Conservation (phyloP, 2,113 vertebrate species). For the Toxotes chatareus region DNA sequence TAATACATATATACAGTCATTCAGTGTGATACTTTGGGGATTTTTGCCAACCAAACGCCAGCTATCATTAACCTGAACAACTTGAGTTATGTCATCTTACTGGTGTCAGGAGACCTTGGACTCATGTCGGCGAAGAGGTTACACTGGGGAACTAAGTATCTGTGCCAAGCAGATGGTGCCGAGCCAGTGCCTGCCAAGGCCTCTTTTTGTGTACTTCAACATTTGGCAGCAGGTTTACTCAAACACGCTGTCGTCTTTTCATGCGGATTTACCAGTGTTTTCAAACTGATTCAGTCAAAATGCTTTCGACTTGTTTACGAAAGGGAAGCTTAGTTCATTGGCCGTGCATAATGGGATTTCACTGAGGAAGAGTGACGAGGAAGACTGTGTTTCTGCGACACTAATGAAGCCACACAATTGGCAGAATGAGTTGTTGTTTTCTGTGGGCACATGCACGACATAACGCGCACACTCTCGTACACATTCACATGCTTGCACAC, state of each 20-base stretch:
- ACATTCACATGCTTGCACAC: constrained; percentile 19
- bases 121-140: neutral
- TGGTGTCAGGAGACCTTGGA: constrained; percentile 21
- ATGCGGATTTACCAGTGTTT: constrained; percentile 38
- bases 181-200: neutral
- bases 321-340: constrained; percentile 42
- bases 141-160: neutral
- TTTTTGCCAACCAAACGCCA: neutral
- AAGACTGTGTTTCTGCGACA: constrained; percentile 42
- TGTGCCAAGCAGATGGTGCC: constrained; percentile 49
- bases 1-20: neutral
- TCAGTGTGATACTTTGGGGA: neutral
- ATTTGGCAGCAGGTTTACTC: constrained; percentile 49
- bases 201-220: constrained; percentile 17
- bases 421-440: constrained; percentile 57
- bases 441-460: constrained; percentile 6
- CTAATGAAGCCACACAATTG: constrained; percentile 28
- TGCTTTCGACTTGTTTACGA: constrained; percentile 55
- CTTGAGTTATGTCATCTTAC: constrained; percentile 17
- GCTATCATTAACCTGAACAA: constrained; percentile 15
- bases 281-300: constrained; percentile 44
- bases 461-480: constrained; percentile 12
- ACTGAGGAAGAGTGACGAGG: constrained; percentile 37
- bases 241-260: constrained; percentile 44
- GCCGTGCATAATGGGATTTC: constrained; percentile 57